A percentile compares a stretch with the other conserved stretches of the same genome.
phyloP scores from a whole-genome alignment of 1,140 invertebrate genomes.

The Drepana arcuata region DNA sequence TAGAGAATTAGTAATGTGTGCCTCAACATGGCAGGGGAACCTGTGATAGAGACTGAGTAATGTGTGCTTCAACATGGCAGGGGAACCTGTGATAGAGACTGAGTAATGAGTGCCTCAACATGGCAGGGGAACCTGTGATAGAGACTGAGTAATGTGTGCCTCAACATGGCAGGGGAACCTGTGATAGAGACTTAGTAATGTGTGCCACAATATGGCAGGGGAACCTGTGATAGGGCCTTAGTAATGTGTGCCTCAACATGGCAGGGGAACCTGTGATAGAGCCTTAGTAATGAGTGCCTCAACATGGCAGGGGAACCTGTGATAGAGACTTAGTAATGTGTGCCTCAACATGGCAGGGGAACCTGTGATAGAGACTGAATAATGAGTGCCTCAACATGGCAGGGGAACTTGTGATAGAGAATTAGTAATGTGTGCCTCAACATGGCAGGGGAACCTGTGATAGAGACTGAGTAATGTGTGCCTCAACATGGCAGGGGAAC shows the following conservation, averaged over 20 bases:
- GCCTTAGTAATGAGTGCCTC: too few species aligned
- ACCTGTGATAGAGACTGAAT: not conserved
- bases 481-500: not conserved
- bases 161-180: not conserved
- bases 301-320: too few species aligned
- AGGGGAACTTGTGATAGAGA: too few species aligned
- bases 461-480: not conserved
- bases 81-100: too few species aligned
- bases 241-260: not conserved
- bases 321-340: not conserved
- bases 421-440: too few species aligned
- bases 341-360: not conserved
- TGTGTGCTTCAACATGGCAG: not conserved
- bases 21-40: not conserved
- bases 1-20: not conserved
- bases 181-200: not conserved
- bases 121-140: too few species aligned
- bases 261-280: not conserved
- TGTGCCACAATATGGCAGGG: not conserved
- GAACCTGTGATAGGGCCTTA: not conserved
- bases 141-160: not conserved
- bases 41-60: not conserved
- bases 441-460: too few species aligned
- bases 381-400: not conserved
- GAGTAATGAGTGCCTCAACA: not conserved